phyloP scores from a whole-genome alignment of 2,797 vertebrate species.

The Dipus sagitta region DNA sequence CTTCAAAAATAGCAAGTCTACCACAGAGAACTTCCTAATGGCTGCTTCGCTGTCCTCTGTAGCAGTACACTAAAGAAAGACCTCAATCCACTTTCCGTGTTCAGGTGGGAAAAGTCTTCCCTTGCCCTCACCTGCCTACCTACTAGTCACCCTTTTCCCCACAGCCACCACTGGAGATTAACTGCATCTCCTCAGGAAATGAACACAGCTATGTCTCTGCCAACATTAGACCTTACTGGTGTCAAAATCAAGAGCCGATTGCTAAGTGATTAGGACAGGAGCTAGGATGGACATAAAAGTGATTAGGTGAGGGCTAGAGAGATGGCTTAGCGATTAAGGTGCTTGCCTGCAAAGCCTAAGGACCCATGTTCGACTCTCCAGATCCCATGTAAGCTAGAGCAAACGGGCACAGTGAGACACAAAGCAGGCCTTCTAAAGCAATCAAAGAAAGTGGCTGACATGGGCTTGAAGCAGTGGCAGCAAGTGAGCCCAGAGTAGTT shows the following conservation, averaged over 20 bases:
- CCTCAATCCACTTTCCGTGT: neutral
- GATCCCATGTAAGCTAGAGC: no score
- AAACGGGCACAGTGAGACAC: neutral
- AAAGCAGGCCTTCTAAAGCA: neutral
- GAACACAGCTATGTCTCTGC: neutral
- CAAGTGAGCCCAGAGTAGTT: neutral
- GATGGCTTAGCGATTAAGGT: no score
- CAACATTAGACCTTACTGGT: neutral
- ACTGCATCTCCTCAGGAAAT: neutral
- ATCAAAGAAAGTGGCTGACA: neutral
- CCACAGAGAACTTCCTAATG: constrained; percentile 12
- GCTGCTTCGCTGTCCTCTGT: neutral
- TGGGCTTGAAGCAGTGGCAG: neutral
- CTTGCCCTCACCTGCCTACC: neutral
- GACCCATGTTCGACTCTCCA: no score
- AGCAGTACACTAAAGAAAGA: neutral
- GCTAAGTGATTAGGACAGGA: neutral
- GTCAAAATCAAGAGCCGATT: neutral
- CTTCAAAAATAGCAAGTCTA: neutral
- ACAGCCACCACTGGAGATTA: neutral
- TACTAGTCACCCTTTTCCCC: neutral
- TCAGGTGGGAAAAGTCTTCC: neutral
- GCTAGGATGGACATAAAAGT: neutral
- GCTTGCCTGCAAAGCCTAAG: no score
- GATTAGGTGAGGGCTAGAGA: neutral